phyloP scores from a whole-genome alignment of 30 jellyfish, hydroid and myxozoan species.

The Cassiopea andromeda region DNA sequence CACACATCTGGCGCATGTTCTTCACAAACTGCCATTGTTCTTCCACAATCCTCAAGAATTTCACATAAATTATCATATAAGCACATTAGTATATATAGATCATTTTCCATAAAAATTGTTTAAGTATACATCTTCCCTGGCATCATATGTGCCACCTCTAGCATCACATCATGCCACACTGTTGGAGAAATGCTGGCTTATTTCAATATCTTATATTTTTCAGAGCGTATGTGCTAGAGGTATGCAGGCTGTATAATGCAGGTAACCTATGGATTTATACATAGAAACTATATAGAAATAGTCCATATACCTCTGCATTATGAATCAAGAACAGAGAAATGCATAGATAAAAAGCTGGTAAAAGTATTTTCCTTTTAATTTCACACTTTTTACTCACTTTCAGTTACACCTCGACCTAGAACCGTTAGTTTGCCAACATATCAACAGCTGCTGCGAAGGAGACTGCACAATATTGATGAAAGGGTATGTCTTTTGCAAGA shows the following conservation, averaged over 20 bases:
- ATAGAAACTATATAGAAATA: not conserved
- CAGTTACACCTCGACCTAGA: conserved; percentile 87
- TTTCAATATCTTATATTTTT: not conserved
- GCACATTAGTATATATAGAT: too few species aligned
- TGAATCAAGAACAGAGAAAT: not conserved
- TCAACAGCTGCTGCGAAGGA: conserved; percentile 77
- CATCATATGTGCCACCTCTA: too few species aligned
- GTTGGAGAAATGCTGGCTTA: too few species aligned
- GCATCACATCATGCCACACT: too few species aligned
- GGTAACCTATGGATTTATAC: conserved; percentile 33
- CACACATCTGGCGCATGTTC: too few species aligned
- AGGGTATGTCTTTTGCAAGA: conserved; percentile 51
- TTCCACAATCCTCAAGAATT: too few species aligned
- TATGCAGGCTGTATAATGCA: conserved; percentile 68
- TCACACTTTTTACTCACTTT: not conserved
- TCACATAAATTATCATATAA: too few species aligned
- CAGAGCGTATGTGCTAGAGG: conserved; percentile 82
- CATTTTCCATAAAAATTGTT: too few species aligned
- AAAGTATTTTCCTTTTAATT: too few species aligned
- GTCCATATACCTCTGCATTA: not conserved
- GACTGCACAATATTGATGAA: conserved; percentile 66
- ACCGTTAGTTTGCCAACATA: conserved; percentile 90
- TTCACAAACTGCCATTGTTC: too few species aligned
- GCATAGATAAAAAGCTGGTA: not conserved
- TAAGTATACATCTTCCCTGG: too few species aligned